A percentile compares a stretch with the other conserved stretches of the same genome.
phyloP scores from a whole-genome alignment of 2,113 vertebrate species.

The Struthidea cinerea region DNA sequence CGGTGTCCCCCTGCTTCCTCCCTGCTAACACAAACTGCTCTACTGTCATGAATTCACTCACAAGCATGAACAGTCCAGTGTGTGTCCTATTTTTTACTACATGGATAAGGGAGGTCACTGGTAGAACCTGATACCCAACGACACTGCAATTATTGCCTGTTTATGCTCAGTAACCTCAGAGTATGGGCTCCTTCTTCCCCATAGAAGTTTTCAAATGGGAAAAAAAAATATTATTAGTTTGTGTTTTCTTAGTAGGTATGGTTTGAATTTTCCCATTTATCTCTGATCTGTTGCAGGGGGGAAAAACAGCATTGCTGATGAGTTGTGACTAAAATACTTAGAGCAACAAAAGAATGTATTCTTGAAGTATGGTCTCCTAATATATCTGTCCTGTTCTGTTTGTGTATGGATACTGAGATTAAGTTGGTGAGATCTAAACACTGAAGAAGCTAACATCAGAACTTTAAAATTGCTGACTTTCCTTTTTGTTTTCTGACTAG shows the following conservation, averaged over 20 bases:
- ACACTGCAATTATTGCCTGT: background rate
- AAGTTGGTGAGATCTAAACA: background rate
- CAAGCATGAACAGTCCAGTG: background rate
- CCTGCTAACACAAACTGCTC: background rate
- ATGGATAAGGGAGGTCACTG: background rate
- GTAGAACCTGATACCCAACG: background rate
- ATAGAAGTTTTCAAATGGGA: background rate
- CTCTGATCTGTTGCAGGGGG: background rate
- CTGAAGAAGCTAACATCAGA: background rate
- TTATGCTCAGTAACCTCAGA: background rate
- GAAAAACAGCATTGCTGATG: background rate
- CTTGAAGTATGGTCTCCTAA: background rate
- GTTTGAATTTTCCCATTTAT: background rate
- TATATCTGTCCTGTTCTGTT: background rate
- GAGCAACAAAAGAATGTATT: background rate
- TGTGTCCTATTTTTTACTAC: background rate
- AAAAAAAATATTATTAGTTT: background rate
- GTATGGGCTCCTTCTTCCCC: background rate
- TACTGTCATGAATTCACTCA: background rate
- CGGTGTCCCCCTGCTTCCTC: background rate
- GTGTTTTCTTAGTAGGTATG: background rate
- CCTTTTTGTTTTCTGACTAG: background rate
- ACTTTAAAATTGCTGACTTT: background rate
- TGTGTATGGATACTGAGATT: background rate
- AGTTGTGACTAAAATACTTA: background rate